Evolutionary conservation across 1,140 invertebrate species (phyloP).

Genomic region (Lamellibrachia luymesi): DNA sequence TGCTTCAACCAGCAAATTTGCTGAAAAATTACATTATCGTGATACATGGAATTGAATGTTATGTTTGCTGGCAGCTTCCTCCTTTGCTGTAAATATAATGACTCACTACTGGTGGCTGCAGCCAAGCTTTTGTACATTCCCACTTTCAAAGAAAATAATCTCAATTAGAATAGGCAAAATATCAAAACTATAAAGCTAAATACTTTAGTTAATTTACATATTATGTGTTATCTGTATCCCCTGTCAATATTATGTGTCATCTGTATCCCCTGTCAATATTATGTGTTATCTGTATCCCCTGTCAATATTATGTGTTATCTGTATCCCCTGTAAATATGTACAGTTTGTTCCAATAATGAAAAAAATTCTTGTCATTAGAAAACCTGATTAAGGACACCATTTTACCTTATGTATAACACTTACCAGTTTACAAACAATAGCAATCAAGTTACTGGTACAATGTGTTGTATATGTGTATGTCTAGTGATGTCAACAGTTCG

Average conservation of each 20-base stretch:
- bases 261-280: too few relatives aligned
- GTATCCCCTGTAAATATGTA: too few relatives aligned
- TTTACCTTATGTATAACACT: not conserved
- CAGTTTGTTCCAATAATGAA: not conserved
- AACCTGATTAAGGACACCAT: too few relatives aligned
- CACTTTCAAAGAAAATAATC: not conserved
- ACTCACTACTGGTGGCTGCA: not conserved
- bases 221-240: too few relatives aligned
- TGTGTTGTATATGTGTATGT: not conserved
- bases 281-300: too few relatives aligned
- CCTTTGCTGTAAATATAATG: not conserved
- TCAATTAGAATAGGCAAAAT: not conserved
- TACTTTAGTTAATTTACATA: not conserved
- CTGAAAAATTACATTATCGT: not conserved
- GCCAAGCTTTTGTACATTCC: not conserved
- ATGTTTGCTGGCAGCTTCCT: constrained; percentile 3
- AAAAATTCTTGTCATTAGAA: not conserved
- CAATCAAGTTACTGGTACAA: not conserved
- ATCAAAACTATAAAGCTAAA: not conserved
- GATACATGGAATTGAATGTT: not conserved
- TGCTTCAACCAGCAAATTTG: not conserved
- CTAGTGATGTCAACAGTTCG: not conserved
- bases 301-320: too few relatives aligned
- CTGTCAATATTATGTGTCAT: too few relatives aligned
- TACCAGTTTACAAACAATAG: not conserved